Conservation (phyloP, 2,113 vertebrate species). For the Esox niger region DNA sequence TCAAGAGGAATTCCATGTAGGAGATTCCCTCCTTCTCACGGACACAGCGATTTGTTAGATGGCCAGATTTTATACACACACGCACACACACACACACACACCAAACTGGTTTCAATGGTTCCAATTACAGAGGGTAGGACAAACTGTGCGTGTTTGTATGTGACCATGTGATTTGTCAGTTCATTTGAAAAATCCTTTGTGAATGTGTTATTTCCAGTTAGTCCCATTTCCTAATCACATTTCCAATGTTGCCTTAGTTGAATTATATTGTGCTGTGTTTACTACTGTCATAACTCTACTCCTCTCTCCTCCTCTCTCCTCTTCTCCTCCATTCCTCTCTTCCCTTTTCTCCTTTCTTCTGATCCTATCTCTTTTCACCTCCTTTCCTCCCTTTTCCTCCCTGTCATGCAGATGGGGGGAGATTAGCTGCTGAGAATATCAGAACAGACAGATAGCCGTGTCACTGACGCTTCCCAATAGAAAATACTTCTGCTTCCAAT, state of each 20-base stretch:
- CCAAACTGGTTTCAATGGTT: constrained; percentile 2
- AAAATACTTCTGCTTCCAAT: constrained; percentile 83
- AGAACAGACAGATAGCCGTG: constrained; percentile 81
- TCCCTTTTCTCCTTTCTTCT: background rate
- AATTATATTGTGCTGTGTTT: too few species aligned
- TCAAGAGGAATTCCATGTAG: constrained; percentile 69
- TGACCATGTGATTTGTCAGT: background rate
- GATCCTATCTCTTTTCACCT: background rate
- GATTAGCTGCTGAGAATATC: constrained; percentile 77
- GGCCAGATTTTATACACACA: too few species aligned
- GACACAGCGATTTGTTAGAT: constrained; percentile 60
- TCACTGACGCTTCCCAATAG: constrained; percentile 74
- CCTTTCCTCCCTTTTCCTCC: constrained; percentile 35
- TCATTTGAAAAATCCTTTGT: background rate
- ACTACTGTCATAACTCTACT: too few species aligned
- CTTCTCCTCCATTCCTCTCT: background rate
- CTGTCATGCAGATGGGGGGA: constrained; percentile 69
- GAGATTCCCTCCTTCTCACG: constrained; percentile 68
- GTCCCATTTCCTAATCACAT: background rate
- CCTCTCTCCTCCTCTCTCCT: too few species aligned
- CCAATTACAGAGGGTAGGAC: too few species aligned
- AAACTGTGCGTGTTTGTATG: background rate
- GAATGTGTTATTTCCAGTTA: background rate
- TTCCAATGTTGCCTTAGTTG: background rate
- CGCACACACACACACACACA: too few species aligned